phyloP scores from a whole-genome alignment of 1,140 invertebrate species.

The Sitodiplosis mosellana region DNA sequence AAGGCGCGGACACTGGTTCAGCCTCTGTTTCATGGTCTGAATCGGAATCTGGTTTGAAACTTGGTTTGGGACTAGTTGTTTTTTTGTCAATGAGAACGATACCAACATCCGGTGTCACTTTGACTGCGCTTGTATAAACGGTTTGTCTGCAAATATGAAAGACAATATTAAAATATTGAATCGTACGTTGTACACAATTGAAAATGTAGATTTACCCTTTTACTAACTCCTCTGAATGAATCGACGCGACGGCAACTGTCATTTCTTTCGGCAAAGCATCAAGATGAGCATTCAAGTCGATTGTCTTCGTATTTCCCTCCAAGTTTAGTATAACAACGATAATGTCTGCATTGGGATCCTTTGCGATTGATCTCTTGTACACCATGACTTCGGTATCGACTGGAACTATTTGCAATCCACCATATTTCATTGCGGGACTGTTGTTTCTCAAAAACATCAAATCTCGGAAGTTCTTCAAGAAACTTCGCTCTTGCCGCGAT shows the following conservation, averaged over 20 bases:
- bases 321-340: neutral
- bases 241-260: neutral
- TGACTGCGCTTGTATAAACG: no score
- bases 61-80: no score
- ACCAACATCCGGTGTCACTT: no score
- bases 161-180: no score
- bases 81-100: no score
- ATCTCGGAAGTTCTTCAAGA: neutral
- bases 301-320: neutral
- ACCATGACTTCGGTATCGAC: neutral
- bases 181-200: no score
- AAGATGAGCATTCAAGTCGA: neutral
- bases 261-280: neutral
- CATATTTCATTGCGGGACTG: neutral
- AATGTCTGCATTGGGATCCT: neutral
- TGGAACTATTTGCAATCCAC: neutral
- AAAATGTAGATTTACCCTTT: no score
- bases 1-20: no score
- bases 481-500: slow-evolving; percentile 2
- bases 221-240: no score
- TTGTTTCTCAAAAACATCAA: neutral
- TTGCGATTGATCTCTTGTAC: neutral
- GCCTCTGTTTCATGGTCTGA: no score
- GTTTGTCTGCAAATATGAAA: no score
- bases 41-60: no score